Conservation (phyloP, 2,888 invertebrate genomes). For the Drosophila conformis region DNA sequence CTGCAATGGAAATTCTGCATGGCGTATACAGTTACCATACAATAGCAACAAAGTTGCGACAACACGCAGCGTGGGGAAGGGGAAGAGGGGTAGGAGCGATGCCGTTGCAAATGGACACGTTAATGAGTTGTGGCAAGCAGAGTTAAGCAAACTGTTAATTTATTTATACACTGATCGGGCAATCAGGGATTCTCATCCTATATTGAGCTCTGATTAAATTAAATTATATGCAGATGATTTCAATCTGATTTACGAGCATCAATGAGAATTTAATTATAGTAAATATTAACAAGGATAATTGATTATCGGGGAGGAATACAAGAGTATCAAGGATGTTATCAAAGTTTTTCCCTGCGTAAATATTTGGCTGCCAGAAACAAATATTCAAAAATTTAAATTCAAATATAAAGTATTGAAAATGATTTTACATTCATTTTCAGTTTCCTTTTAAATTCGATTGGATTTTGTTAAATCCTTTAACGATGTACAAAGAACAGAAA, state of each 20-base stretch:
- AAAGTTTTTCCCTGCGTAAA: no score
- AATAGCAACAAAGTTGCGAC: conserved; percentile 3
- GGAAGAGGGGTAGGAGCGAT: background rate
- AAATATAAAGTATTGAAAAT: background rate
- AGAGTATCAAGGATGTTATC: background rate
- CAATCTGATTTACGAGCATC: background rate
- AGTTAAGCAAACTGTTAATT: conserved; percentile 29
- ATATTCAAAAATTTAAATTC: background rate
- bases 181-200: background rate
- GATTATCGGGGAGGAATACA: background rate
- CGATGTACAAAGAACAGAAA: no score
- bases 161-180: conserved; percentile 1
- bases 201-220: background rate
- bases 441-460: background rate
- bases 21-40: background rate
- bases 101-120: conserved; percentile 14
- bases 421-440: background rate
- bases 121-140: conserved; percentile 38
- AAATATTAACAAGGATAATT: background rate
- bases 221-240: background rate
- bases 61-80: background rate
- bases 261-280: background rate
- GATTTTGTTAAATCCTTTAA: background rate
- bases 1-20: conserved; percentile 6
- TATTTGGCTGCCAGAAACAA: no score